Base-by-base conservation (phyloP, 2,888 invertebrate species). In the Callinectes sapidus region DNA sequence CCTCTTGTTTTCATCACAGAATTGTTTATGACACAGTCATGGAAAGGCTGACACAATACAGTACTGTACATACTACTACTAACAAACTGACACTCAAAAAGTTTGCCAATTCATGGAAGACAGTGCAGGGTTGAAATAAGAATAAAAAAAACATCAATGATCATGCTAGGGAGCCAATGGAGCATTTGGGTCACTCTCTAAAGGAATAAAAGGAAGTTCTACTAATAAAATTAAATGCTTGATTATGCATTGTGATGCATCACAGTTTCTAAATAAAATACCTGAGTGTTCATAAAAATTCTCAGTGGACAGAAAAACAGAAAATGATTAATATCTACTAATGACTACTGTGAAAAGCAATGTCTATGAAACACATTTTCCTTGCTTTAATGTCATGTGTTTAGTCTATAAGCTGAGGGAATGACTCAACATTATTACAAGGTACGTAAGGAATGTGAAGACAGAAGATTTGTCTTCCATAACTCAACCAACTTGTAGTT, bases 111-210 rank as follows among this genome's bases (percentile, higher is more conserved):
- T n/a, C 71, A 71, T 28, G n/a, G 71, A 71, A 71, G 71, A 28
- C 71, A 71, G 23, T 71, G 71, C 10, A 71, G 71, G 71, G 71
- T 71, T 71, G 71, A 18, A 35, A 81, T 35, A 81, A 16, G 71
- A 32, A 32, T 13, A 81, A 1, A 81, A 1, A 81, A 16, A 81
- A 81, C 35, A 35, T 5, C 81, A 81, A 81, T 35, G 13, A 81
- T 35, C 89, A 89, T 35, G 42, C 48, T 48, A 71, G 71, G 71
- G 77, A n/a, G 66, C 23, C 42, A 77, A 77, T 28, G 48, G n/a
- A 89, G 35, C 71, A 89, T n/a, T 66, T 42, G 71, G 89, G 87
- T 13, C 39, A 89, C 61, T 81, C 35, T 32, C 71, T 71, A 71
- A 35, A 35, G 35, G 35, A 32, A 81, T 81, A 32, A 81, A 32